Conservation (phyloP, 1,140 invertebrate species). For the Ips nitidus region DNA sequence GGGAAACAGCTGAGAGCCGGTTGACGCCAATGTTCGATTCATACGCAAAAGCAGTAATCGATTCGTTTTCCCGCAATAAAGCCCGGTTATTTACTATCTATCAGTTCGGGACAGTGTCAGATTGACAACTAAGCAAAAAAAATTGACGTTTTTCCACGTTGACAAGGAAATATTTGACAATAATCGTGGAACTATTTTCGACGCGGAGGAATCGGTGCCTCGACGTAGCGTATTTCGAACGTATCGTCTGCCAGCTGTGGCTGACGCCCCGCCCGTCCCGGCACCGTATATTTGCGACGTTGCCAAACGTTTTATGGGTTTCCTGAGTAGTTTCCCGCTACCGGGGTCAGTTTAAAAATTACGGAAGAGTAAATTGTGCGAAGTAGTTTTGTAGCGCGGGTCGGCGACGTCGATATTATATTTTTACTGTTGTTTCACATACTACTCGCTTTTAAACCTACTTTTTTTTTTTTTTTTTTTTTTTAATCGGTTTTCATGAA, state of each 20-base stretch:
- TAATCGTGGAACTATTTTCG: conserved; percentile 52
- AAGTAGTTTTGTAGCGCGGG: too few relatives aligned
- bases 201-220: conserved; percentile 53
- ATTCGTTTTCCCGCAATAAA: conserved; percentile 13
- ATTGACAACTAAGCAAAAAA: conserved; percentile 6
- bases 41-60: conserved; percentile 52
- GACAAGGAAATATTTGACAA: conserved; percentile 9
- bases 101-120: background rate
- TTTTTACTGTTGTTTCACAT: too few relatives aligned
- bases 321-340: background rate
- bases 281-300: conserved; percentile 5
- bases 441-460: too few relatives aligned
- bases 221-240: conserved; percentile 46
- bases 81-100: background rate
- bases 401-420: too few relatives aligned
- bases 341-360: background rate
- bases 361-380: too few relatives aligned
- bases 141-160: background rate
- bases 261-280: conserved; percentile 51
- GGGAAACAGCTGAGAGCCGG: conserved; percentile 67
- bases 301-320: conserved; percentile 17
- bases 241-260: conserved; percentile 63
- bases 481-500: too few relatives aligned
- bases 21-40: conserved; percentile 54
- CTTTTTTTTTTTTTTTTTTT: too few relatives aligned